Conservation (phyloP, 2,888 invertebrate genomes). For the Lacanobia wlatinum region DNA sequence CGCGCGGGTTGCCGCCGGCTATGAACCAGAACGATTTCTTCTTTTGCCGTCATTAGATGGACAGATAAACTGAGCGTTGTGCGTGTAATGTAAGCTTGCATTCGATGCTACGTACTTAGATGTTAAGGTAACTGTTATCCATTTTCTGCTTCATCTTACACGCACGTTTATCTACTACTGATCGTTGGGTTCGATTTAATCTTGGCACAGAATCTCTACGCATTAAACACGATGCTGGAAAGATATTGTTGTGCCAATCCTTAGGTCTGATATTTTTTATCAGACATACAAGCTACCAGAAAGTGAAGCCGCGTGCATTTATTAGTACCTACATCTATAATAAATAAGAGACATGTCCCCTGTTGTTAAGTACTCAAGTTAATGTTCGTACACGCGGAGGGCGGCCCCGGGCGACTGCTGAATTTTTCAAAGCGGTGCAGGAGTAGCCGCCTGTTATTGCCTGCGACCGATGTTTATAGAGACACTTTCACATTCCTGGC, state of each 20-base stretch:
- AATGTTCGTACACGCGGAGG: conserved; percentile 33
- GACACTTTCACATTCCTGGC: conserved; percentile 38
- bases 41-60: conserved; percentile 32
- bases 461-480: conserved; percentile 6
- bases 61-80: conserved; percentile 22
- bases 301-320: not conserved
- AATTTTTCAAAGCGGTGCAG: conserved; percentile 36
- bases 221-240: too few species aligned
- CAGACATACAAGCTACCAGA: not conserved
- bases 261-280: not conserved
- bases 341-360: not conserved
- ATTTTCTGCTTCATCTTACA: conserved; percentile 9
- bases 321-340: not conserved
- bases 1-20: conserved; percentile 34
- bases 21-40: conserved; percentile 36
- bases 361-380: conserved; percentile 29
- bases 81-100: conserved; percentile 27
- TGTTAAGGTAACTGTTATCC: not conserved
- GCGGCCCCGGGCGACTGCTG: conserved; percentile 23
- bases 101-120: not conserved
- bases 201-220: not conserved
- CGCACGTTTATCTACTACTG: not conserved
- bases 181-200: not conserved
- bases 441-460: not conserved
- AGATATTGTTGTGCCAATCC: not conserved